Evolutionary conservation across 1,140 invertebrate genomes (phyloP), one percentile per base, ranked within the genome.

Genomic region (Spodoptera frugiperda): DNA sequence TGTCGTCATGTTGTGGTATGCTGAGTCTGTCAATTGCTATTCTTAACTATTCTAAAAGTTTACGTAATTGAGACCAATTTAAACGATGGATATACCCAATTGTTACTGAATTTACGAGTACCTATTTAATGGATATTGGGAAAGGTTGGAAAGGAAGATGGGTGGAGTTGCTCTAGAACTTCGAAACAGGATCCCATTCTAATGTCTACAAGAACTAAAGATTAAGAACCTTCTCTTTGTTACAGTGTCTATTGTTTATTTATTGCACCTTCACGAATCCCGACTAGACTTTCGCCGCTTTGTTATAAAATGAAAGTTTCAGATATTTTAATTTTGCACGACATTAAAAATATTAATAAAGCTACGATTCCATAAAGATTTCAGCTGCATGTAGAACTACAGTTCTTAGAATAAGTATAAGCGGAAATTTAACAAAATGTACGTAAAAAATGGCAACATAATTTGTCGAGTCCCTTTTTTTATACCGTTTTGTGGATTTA

Each of bases 31-130:
- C 46, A 14, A 49, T 51, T 49, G 63, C 12, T 49, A 25, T 49
- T 19, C 17, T 30, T 15, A 51, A 51, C 12, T 49, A 25, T 49
- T 19, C 17, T 30, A 30, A 51, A 51, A 30, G 10, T 53, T 68
- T 53, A 68, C 39, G 48, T 51, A 68, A 68, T 53, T 51, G 65
- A 33, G 33, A 15, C 48, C 39, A 68, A 68, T 68, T 68, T 48
- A 53, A 53, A 53, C 44, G 19, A 67, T 19, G 44, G 65, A 67
- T 51, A 53, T 48, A 15, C 33, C 48, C 33, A 51, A 33, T 68
- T 68, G 51, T 0, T 51, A 30, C 15, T 68, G 17, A 14, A 49
- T 33, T 68, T 21, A 39, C 33, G 33, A 39, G 33, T 39, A n/a
- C n/a, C n/a, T n/a, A 68, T 67, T 49, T 12, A 63, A 63, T 49